A percentile compares a stretch with the other conserved stretches of the same genome.
phyloP scores from a whole-genome alignment of 2,888 invertebrate genomes.

The Lepidocyrtoides sp. region DNA sequence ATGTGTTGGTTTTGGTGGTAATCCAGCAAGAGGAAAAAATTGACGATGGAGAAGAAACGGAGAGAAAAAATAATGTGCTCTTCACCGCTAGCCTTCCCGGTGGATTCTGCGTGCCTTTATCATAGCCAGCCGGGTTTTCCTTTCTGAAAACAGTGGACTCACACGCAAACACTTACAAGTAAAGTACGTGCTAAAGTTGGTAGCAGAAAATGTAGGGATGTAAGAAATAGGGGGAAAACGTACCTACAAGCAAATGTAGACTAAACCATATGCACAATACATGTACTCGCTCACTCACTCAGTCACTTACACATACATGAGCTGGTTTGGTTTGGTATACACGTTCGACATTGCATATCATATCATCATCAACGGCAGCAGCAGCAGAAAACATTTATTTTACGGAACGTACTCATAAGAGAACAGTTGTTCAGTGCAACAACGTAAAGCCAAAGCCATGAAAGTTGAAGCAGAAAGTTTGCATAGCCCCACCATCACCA shows the following conservation, averaged over 20 bases:
- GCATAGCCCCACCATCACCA: slow-evolving; percentile 39
- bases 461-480: background rate
- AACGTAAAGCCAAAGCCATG: slow-evolving; percentile 8
- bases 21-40: background rate
- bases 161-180: too few species aligned
- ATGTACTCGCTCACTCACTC: background rate
- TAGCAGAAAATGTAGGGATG: background rate
- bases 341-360: background rate
- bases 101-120: slow-evolving; percentile 82
- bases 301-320: background rate
- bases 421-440: background rate
- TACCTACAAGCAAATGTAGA: background rate
- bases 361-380: background rate
- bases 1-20: background rate
- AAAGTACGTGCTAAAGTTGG: slow-evolving; percentile 23
- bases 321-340: too few species aligned
- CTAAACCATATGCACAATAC: slow-evolving; percentile 21
- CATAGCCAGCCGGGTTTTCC: slow-evolving; percentile 76
- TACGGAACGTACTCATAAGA: background rate
- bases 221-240: slow-evolving; percentile 1
- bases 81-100: slow-evolving; percentile 75
- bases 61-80: slow-evolving; percentile 56
- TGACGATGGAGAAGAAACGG: background rate
- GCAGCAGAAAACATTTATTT: background rate
- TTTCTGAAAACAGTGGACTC: slow-evolving; percentile 26